Conservation (phyloP, 2,113 vertebrate species). For the Mionectes macconnelli region DNA sequence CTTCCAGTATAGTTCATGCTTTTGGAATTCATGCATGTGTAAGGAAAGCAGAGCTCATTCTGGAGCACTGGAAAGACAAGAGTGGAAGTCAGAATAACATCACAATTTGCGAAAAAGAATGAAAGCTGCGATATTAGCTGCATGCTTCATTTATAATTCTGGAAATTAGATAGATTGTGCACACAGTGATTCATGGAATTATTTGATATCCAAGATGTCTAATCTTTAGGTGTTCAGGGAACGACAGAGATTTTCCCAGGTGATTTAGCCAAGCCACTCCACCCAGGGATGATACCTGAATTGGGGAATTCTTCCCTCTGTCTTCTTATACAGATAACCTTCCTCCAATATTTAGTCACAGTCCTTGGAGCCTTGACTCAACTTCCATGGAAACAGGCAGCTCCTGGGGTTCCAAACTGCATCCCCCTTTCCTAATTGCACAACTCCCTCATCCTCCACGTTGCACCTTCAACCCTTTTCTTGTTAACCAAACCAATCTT, state of each 20-base stretch:
- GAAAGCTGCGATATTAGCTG: background rate
- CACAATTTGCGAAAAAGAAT: background rate
- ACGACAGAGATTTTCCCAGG: background rate
- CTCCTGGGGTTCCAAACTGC: background rate
- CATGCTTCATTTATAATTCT: background rate
- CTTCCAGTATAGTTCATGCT: background rate
- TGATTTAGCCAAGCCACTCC: background rate
- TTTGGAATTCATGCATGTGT: background rate
- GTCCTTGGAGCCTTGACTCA: background rate
- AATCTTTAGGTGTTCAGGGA: background rate
- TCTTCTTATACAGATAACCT: background rate
- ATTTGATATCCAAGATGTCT: background rate
- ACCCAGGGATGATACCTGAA: background rate
- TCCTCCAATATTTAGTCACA: background rate
- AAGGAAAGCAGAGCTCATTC: background rate
- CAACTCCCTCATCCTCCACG: background rate
- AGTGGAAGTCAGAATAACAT: too few relatives aligned
- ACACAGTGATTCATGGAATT: background rate
- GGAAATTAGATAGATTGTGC: background rate
- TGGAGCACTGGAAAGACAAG: background rate
- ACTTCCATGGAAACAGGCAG: background rate
- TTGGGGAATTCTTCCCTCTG: background rate
- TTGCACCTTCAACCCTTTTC: too few relatives aligned
- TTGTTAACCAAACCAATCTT: accelerated
- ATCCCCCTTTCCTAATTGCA: background rate